These are phyloP conservation scores for Arnoldichthys spilopterus DNA, from an alignment of 2,797 vertebrate genomes.

Conservation along the genomic window DNA sequence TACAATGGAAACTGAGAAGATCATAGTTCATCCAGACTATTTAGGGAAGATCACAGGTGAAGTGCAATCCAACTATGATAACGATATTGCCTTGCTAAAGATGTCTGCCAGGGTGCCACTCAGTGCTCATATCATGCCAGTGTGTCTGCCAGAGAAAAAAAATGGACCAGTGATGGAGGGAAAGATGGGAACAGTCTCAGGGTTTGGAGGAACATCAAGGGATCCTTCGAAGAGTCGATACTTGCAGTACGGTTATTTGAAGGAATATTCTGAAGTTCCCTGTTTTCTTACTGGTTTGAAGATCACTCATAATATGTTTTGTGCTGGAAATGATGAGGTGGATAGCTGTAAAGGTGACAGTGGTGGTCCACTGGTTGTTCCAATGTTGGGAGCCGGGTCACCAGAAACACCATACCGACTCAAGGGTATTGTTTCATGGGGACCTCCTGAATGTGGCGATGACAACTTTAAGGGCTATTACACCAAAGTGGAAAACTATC, in stretches of 20 bases:
- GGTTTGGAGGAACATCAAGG: slow-evolving; percentile 66
- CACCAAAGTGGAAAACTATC: slow-evolving; percentile 86
- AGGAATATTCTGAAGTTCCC: not conserved
- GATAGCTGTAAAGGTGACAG: slow-evolving; percentile 90
- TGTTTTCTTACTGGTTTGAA: slow-evolving; percentile 42
- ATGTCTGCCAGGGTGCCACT: slow-evolving; percentile 78
- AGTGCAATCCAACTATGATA: slow-evolving; percentile 65
- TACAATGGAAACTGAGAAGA: slow-evolving; percentile 65
- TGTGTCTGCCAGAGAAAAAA: slow-evolving; percentile 82
- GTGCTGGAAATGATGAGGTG: slow-evolving; percentile 76
- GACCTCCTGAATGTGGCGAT: slow-evolving; percentile 67
- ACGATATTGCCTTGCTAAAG: slow-evolving; percentile 89
- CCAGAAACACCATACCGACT: slow-evolving; percentile 67
- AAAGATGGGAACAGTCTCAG: slow-evolving; percentile 82
- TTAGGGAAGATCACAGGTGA: not conserved
- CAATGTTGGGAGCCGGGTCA: slow-evolving; percentile 50
- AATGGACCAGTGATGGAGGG: slow-evolving; percentile 34
- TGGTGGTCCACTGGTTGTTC: slow-evolving; percentile 82
- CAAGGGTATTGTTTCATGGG: slow-evolving; percentile 90
- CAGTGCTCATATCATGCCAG: slow-evolving; percentile 76
- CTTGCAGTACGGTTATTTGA: slow-evolving; percentile 71
- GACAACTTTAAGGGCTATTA: slow-evolving; percentile 80
- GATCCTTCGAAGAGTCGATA: accelerated
- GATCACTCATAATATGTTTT: slow-evolving; percentile 91
- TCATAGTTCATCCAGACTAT: slow-evolving; percentile 82